Conservation (phyloP, 2,797 vertebrate species). For the Anas bernieri region DNA sequence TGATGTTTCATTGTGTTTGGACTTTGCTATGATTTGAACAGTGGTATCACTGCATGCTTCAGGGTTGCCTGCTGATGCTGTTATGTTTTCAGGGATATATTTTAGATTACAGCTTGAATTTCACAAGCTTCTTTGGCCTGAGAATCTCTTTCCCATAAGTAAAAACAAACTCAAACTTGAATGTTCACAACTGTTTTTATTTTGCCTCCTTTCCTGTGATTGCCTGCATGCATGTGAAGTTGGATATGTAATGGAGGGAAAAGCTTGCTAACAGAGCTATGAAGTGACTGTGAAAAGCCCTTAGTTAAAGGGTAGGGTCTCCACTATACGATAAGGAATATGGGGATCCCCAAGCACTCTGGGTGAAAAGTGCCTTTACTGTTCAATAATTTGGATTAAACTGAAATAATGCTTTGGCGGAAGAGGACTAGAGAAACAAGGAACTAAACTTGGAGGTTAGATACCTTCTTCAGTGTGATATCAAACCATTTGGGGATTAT, state of each 20-base stretch:
- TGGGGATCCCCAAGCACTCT: not conserved
- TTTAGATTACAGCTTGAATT: not conserved
- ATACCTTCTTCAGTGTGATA: not conserved
- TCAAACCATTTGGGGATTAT: not conserved
- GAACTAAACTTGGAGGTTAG: not conserved
- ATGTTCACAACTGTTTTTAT: not conserved
- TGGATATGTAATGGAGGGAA: too few species aligned
- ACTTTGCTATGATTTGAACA: not conserved
- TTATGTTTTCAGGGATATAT: not conserved
- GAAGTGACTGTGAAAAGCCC: not conserved
- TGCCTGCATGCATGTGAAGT: rapidly evolving
- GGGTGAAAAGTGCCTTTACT: not conserved
- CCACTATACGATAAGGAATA: not conserved
- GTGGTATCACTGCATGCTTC: not conserved
- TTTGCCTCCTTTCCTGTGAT: not conserved
- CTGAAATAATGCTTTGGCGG: not conserved
- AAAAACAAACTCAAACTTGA: not conserved
- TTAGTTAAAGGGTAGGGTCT: not conserved
- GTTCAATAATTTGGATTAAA: not conserved
- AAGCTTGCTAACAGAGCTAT: not conserved
- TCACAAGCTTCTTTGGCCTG: not conserved
- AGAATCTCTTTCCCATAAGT: not conserved
- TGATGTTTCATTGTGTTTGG: not conserved
- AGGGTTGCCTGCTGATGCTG: not conserved
- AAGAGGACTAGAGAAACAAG: not conserved